Base-by-base conservation (phyloP, 2,888 invertebrate genomes). In the Sesamia inferens region DNA sequence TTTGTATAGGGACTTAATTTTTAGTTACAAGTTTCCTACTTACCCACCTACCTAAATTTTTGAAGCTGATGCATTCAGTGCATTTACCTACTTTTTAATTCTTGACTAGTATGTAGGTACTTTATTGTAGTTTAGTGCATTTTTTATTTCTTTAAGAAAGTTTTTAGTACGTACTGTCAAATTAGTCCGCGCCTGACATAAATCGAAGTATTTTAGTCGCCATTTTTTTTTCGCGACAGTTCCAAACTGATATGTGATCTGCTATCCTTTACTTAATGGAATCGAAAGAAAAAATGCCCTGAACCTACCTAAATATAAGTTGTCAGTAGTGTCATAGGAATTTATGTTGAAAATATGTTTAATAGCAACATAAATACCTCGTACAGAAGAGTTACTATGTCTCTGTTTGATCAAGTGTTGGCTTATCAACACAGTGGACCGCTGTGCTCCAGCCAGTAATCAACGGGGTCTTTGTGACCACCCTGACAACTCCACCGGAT, bases 351-450 rank as follows among this genome's bases (percentile, higher is more conserved):
- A 74, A 59, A 71, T 63, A 77, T 55, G 44, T 42, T 51, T 66
- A 51, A 42, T 68, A 71, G 13, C 44, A 44, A 44, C 54, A 57
- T 80, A 76, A 63, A 79, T 81, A 84, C 68, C 48, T 24, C 65
- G 19, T 69, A 86, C 85, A 85, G 79, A 77, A 69, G 68, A 78
- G 78, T 69, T 74, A 87, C 79, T 86, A 86, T 82, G 85, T 82
- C 84, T 81, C 86, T 95, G 92, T 95, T 95, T 95, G 94, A 93
- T 94, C 95, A 95, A 95, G 95, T 95, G 95, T 92, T 88, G 86
- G 89, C 88, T 92, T 93, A 94, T 93, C 94, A 93, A 91, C 87
- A 93, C 89, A 89, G 90, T 83, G 82, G 79, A 79, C 87, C 71
- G 87, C 90, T 93, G 91, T 93, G 74, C 76, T 87, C 82, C 75